Conservation (phyloP, 1,140 invertebrate species). For the Galleria mellonella region DNA sequence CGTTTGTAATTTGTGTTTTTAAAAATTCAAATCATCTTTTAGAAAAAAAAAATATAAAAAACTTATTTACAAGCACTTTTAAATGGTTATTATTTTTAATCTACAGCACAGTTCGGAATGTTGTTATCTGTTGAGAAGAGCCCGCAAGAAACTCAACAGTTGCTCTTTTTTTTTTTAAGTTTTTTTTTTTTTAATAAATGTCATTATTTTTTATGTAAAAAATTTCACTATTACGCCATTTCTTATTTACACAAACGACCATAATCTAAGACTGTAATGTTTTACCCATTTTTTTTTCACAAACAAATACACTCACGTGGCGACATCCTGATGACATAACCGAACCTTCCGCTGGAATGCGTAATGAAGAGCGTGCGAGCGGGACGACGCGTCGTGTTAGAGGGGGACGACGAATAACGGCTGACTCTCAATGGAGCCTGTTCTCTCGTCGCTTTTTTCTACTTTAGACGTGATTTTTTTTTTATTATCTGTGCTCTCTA, state of each 20-base stretch:
- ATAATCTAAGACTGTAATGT: too few relatives aligned
- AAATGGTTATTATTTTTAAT: too few relatives aligned
- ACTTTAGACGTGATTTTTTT: slow-evolving; percentile 1
- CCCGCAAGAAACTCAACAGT: too few relatives aligned
- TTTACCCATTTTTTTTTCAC: not conserved
- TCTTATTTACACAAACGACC: too few relatives aligned
- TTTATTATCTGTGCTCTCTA: not conserved
- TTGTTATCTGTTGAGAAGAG: too few relatives aligned
- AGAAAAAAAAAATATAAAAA: too few relatives aligned
- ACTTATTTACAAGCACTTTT: too few relatives aligned
- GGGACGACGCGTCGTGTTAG: not conserved
- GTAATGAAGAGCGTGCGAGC: slow-evolving; percentile 3
- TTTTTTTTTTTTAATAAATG: too few relatives aligned
- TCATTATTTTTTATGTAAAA: not conserved
- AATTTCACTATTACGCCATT: not conserved
- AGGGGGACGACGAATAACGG: slow-evolving; percentile 10
- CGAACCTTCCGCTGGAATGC: not conserved
- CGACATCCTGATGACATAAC: slow-evolving; percentile 4
- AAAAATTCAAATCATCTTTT: too few relatives aligned
- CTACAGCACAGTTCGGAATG: too few relatives aligned
- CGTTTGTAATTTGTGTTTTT: too few relatives aligned
- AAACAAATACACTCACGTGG: slow-evolving; percentile 1
- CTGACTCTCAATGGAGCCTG: slow-evolving; percentile 11
- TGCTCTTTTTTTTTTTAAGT: too few relatives aligned
- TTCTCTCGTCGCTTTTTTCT: slow-evolving; percentile 9